Conservation (phyloP, 2,113 vertebrate species). For the Cygnus buccinator region DNA sequence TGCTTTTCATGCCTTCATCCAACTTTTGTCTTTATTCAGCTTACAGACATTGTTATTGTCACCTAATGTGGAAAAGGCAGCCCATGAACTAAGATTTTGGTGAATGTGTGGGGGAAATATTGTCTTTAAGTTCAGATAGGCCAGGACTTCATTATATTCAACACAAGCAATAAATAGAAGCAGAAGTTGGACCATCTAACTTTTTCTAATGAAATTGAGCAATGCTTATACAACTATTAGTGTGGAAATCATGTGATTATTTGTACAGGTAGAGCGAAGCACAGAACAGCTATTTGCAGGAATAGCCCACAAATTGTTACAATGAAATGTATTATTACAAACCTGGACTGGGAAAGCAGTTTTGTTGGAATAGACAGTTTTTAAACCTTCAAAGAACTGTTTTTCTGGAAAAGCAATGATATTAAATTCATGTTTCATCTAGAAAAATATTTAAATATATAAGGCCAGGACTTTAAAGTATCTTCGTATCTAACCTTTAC, state of each 20-base stretch:
- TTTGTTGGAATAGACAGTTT: not conserved
- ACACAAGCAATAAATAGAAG: not conserved
- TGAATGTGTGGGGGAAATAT: not conserved
- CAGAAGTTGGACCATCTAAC: not conserved
- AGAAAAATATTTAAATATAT: not conserved
- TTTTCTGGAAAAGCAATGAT: not conserved
- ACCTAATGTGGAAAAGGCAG: not conserved
- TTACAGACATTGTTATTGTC: not conserved
- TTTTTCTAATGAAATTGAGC: not conserved
- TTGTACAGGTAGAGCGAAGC: not conserved
- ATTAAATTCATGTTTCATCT: not conserved
- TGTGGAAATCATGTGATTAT: not conserved
- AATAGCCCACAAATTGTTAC: not conserved
- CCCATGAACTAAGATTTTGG: not conserved
- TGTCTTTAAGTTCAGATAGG: not conserved
- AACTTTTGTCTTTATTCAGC: not conserved
- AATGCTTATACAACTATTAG: not conserved
- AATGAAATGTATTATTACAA: not conserved
- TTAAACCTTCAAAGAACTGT: not conserved
- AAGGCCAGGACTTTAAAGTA: not conserved
- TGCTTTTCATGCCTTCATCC: not conserved
- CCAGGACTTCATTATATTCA: not conserved
- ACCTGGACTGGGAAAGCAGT: not conserved
- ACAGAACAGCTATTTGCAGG: slow-evolving; percentile 1
- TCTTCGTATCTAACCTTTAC: not conserved